phyloP scores from a whole-genome alignment of 2,888 invertebrate genomes.

The Eueremaeus valkanovi region DNA sequence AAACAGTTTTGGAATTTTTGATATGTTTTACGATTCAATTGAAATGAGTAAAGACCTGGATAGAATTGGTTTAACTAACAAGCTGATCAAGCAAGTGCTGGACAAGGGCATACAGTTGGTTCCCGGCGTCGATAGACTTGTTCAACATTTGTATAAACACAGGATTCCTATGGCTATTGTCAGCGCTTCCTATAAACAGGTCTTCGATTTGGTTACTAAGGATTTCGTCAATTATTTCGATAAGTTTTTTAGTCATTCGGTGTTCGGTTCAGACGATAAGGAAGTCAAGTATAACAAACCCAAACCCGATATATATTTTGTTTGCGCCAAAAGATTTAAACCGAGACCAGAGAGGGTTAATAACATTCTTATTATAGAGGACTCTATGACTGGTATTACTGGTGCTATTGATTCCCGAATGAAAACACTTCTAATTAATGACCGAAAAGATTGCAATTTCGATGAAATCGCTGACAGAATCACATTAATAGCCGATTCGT shows the following conservation, averaged over 20 bases:
- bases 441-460: not conserved
- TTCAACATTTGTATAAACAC: too few relatives aligned
- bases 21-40: too few relatives aligned
- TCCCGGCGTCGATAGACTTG: too few relatives aligned
- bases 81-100: too few relatives aligned
- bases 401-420: constrained; percentile 27
- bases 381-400: constrained; percentile 37
- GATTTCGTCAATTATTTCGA: too few relatives aligned
- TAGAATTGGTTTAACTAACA: too few relatives aligned
- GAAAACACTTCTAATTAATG: constrained; percentile 22
- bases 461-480: not conserved
- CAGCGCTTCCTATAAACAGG: too few relatives aligned
- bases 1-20: too few relatives aligned
- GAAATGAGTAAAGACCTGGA: too few relatives aligned
- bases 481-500: not conserved
- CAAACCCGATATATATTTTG: constrained; percentile 21
- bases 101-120: too few relatives aligned
- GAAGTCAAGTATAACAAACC: constrained; percentile 26
- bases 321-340: constrained; percentile 10
- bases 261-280: constrained; percentile 29
- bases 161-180: too few relatives aligned
- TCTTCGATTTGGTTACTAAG: too few relatives aligned
- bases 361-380: constrained; percentile 29
- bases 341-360: not conserved
- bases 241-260: constrained; percentile 62